Evolutionary conservation across 2,797 vertebrate species (phyloP), one percentile per base, ranked within the genome.

Genomic region (Oreochromis grahami): DNA sequence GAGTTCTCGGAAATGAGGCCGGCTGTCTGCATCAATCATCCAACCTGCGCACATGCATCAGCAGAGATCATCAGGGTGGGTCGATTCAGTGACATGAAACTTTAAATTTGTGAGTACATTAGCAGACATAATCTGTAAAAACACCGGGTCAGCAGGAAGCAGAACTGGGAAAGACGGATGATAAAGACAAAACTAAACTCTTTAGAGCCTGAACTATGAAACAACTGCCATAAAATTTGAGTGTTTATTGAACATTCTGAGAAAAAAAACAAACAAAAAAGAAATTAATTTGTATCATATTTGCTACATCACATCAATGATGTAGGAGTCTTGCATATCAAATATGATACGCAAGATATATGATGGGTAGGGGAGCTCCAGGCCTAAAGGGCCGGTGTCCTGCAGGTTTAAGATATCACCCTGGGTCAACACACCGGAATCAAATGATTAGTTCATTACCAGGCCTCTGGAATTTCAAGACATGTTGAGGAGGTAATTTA

Each of bases 21-120:
- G 97, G 90, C 98, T 99, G 7, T 99, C 98, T 1, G 98, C 98
- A 80, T 99, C 98, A 0, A 99, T 99, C 99, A 99, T 99, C 98
- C 99, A 99, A 88, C 99, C 99, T 99, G 90, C 19, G 3, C 51
- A 80, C 32, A 90, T 36, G 82, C 24, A 81, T 77, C 60, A 76
- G n/a, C 51, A 78, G 58, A 84, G 12, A 52, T 79, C 5, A 51
- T 26, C 32, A 55, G 41, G 41, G 53, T 43, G 5, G 43, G 5
- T 26, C 45, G 4, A 76, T 43, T 53, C 70, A 74, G 29, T 50
- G 19, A 74, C 26, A 74, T 32, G 26, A 74, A 74, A 19, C 70
- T 74, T 50, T 50, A 41, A 78, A 50, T n/a, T 38, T 80, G 29
- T 55, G 36, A 21, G 34, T 24, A 82, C 58, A 38, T 38, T 74